These are phyloP conservation scores for Dasyprocta punctata DNA, from an alignment of 2,113 vertebrate species.

Conservation along the genomic window DNA sequence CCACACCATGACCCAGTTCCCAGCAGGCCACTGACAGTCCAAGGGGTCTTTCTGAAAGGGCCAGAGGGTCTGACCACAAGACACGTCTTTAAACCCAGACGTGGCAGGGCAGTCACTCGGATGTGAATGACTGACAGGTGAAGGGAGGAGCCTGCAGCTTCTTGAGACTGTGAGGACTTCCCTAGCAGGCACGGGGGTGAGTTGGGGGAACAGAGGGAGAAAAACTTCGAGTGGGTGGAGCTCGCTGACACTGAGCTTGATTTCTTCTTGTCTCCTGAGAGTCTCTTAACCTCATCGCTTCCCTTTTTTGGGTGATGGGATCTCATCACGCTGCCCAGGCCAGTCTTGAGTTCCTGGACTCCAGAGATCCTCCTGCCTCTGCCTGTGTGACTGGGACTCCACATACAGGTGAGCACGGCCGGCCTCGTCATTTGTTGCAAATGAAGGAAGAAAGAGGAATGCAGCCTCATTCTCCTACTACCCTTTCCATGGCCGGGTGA, in stretches of 20 bases:
- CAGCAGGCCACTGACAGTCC: not conserved
- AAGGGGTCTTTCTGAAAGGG: not conserved
- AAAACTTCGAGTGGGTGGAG: not conserved
- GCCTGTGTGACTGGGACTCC: not conserved
- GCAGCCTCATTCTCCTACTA: not conserved
- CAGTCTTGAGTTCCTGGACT: not conserved
- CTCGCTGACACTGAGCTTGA: not conserved
- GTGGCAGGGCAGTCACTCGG: not conserved
- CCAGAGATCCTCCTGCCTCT: not conserved
- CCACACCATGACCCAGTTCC: not conserved
- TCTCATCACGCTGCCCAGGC: not conserved
- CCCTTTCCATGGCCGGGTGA: not conserved
- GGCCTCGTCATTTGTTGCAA: not conserved
- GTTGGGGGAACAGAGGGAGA: not conserved
- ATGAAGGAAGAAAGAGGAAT: not conserved
- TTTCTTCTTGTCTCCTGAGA: not conserved
- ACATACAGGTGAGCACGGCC: not conserved
- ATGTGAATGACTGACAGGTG: not conserved
- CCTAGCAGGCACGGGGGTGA: not conserved
- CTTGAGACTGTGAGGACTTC: not conserved
- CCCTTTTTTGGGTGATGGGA: not conserved
- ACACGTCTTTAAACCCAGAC: not conserved
- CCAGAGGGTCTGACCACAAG: not conserved
- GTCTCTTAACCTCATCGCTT: not conserved
- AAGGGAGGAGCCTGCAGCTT: not conserved